A percentile compares a stretch with the other conserved stretches of the same genome.
phyloP scores from a whole-genome alignment of 2,888 invertebrate genomes.

The Protonemura montana region DNA sequence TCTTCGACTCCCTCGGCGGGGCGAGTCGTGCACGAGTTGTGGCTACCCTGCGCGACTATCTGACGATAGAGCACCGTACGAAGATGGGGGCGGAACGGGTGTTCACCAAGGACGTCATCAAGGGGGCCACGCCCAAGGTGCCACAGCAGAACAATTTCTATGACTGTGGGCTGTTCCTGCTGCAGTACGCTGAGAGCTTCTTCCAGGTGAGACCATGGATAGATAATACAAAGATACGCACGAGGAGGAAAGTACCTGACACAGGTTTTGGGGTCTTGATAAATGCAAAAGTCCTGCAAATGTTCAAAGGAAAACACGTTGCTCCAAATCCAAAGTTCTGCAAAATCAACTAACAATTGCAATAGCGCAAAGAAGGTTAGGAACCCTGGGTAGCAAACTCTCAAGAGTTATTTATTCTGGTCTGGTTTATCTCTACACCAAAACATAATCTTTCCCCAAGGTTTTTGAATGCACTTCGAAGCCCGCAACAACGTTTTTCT shows the following conservation, averaged over 20 bases:
- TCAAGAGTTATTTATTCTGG: too few species aligned
- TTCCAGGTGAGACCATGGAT: conserved; percentile 76
- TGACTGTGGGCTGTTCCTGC: conserved; percentile 94
- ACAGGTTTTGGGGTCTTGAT: not conserved
- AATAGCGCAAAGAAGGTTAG: too few species aligned
- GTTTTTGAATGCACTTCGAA: not conserved
- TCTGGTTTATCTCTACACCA: too few species aligned
- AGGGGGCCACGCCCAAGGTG: conserved; percentile 86
- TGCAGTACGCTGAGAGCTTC: conserved; percentile 97
- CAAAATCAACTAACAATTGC: too few species aligned
- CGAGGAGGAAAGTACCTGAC: not conserved
- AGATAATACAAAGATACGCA: too few species aligned
- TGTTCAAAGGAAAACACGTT: too few species aligned
- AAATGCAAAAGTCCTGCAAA: not conserved
- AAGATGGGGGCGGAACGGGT: conserved; percentile 72
- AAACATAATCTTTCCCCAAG: not conserved
- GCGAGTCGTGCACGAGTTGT: conserved; percentile 84
- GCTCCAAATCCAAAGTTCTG: too few species aligned
- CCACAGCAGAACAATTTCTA: conserved; percentile 98
- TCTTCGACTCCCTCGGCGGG: conserved; percentile 91
- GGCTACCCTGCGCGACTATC: conserved; percentile 88
- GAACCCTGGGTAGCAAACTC: too few species aligned
- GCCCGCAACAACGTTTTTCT: not conserved
- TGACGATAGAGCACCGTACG: conserved; percentile 84
- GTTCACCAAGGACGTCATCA: conserved; percentile 84